Conservation (phyloP, 2,888 invertebrate genomes). For the Leptothorax acervorum region DNA sequence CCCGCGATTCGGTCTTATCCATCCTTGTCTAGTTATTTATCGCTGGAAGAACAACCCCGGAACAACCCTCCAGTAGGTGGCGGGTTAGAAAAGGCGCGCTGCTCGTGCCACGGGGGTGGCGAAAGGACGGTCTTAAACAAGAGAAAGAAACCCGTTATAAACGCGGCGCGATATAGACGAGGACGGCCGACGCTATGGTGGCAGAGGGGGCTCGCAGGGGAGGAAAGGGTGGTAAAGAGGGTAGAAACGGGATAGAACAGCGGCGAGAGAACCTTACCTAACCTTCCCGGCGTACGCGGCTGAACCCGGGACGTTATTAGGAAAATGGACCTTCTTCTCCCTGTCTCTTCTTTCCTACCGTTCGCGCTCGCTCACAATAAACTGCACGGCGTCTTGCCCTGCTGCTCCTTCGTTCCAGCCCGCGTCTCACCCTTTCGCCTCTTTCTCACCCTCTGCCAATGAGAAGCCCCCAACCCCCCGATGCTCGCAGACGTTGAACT, state of each 20-base stretch:
- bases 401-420: conserved; percentile 30
- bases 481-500: conserved; percentile 51
- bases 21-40: conserved; percentile 71
- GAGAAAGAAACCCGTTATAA: conserved; percentile 62
- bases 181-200: neutral
- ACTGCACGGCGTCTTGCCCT: conserved; percentile 46
- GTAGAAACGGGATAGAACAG: conserved; percentile 16
- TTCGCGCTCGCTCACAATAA: conserved; percentile 61
- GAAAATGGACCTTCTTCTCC: conserved; percentile 73
- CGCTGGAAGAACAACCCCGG: conserved; percentile 54
- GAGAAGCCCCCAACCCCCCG: no score
- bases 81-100: conserved; percentile 54
- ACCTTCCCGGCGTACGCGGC: conserved; percentile 44
- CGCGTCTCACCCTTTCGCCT: conserved; percentile 30
- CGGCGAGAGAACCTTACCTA: conserved; percentile 46
- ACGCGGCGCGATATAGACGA: conserved; percentile 21
- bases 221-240: neutral
- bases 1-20: conserved; percentile 36
- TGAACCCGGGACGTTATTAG: conserved; percentile 78
- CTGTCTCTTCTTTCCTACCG: conserved; percentile 45
- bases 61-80: conserved; percentile 28
- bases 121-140: conserved; percentile 71
- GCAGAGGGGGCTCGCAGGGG: no score
- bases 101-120: conserved; percentile 63
- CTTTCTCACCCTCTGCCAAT: conserved; percentile 21